Conservation (phyloP, 2,888 invertebrate species). For the Ectropis crepuscularia region DNA sequence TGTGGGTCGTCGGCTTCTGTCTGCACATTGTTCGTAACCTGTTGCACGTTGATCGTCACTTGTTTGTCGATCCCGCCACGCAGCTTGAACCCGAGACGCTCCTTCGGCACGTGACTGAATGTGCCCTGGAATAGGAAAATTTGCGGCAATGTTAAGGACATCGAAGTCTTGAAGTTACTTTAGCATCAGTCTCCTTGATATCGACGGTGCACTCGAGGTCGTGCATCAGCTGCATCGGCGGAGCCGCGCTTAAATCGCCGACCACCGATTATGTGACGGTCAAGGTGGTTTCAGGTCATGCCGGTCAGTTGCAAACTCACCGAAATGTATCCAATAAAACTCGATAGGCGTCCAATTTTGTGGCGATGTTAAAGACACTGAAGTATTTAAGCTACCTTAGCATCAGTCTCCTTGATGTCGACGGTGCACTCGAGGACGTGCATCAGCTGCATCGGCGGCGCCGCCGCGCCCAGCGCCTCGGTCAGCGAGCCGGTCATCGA, state of each 20-base stretch:
- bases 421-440: slow-evolving; percentile 96
- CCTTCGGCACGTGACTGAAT: slow-evolving; percentile 93
- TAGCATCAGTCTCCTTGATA: slow-evolving; percentile 96
- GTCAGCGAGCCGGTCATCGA: slow-evolving; percentile 87
- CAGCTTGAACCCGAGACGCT: slow-evolving; percentile 93
- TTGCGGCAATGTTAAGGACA: too few relatives aligned
- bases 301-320: too few relatives aligned
- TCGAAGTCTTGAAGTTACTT: too few relatives aligned
- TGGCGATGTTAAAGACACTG: too few relatives aligned
- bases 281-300: too few relatives aligned
- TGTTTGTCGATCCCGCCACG: slow-evolving; percentile 94
- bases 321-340: too few relatives aligned
- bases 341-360: too few relatives aligned
- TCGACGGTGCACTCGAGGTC: slow-evolving; percentile 96
- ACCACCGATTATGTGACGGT: slow-evolving; percentile 78
- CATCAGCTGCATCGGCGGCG: slow-evolving; percentile 86
- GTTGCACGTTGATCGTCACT: slow-evolving; percentile 94
- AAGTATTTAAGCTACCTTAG: slow-evolving; percentile 80
- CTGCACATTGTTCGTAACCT: slow-evolving; percentile 85
- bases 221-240: slow-evolving; percentile 88
- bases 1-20: slow-evolving; percentile 71
- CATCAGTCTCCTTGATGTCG: slow-evolving; percentile 97
- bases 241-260: slow-evolving; percentile 84
- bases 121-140: slow-evolving; percentile 87
- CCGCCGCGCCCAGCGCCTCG: slow-evolving; percentile 84